phyloP scores from a whole-genome alignment of 2,888 invertebrate genomes.

The Stenodera caucasica region DNA sequence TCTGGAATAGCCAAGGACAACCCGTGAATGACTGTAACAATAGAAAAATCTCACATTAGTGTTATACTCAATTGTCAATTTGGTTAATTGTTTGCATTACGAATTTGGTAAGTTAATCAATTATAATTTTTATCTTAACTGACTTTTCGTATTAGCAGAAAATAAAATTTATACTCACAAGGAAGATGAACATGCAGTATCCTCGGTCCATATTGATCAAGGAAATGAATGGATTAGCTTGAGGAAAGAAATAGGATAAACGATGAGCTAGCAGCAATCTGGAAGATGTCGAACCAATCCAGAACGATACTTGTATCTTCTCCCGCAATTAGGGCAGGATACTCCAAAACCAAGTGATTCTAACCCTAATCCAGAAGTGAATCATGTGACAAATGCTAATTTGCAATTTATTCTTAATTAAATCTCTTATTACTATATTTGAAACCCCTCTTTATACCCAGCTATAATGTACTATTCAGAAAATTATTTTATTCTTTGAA shows the following conservation, averaged over 20 bases:
- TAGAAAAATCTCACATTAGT: not conserved
- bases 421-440: not conserved
- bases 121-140: too few relatives aligned
- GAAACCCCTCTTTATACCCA: slow-evolving; percentile 42
- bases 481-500: too few relatives aligned
- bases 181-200: not conserved
- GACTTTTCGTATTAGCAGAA: not conserved
- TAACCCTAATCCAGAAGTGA: slow-evolving; percentile 4
- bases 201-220: not conserved
- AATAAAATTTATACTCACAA: not conserved
- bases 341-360: slow-evolving; percentile 34
- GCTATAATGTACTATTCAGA: not conserved
- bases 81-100: too few relatives aligned
- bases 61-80: too few relatives aligned
- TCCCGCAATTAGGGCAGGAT: slow-evolving; percentile 52
- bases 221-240: slow-evolving; percentile 17
- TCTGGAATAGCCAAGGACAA: slow-evolving; percentile 1
- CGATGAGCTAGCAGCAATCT: slow-evolving; percentile 45
- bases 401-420: not conserved
- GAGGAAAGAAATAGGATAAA: slow-evolving; percentile 1
- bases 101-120: too few relatives aligned
- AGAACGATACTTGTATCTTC: slow-evolving; percentile 54
- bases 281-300: slow-evolving; percentile 52
- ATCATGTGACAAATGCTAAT: slow-evolving; percentile 6
- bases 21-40: not conserved